phyloP scores from a whole-genome alignment of 1,140 invertebrate genomes.

The Elymnias hypermnestra region DNA sequence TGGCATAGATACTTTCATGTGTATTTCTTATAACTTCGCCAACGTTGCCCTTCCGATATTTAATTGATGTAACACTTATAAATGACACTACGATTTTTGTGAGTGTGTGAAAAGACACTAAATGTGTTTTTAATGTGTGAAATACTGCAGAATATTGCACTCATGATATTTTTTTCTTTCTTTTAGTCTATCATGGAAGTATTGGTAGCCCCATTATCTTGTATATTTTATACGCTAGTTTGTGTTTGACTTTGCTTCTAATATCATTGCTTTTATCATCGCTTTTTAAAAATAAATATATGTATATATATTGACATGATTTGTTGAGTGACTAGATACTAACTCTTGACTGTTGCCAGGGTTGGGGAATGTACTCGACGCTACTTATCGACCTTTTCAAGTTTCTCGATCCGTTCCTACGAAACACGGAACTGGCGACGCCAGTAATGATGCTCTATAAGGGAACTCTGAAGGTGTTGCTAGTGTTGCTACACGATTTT shows the following conservation, averaged over 20 bases:
- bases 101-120: slow-evolving; percentile 16
- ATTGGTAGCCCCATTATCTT: slow-evolving; percentile 18
- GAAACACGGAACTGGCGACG: slow-evolving; percentile 96
- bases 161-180: slow-evolving; percentile 21
- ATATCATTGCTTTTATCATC: slow-evolving; percentile 23
- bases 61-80: too few relatives aligned
- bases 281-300: too few relatives aligned
- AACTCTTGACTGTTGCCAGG: slow-evolving; percentile 53
- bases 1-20: slow-evolving; percentile 1
- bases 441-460: slow-evolving; percentile 96
- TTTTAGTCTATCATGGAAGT: slow-evolving; percentile 26
- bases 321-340: slow-evolving; percentile 5
- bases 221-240: slow-evolving; percentile 15
- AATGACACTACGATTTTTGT: too few relatives aligned
- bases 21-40: not conserved
- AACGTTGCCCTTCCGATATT: slow-evolving; percentile 1
- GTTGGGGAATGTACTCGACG: slow-evolving; percentile 93
- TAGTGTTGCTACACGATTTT: slow-evolving; percentile 98
- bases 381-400: slow-evolving; percentile 97
- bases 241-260: slow-evolving; percentile 17
- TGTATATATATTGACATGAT: too few relatives aligned
- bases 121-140: slow-evolving; percentile 10
- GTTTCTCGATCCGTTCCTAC: slow-evolving; percentile 96
- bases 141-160: slow-evolving; percentile 11
- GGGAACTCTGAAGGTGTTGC: slow-evolving; percentile 95